Conservation (phyloP, 2,113 vertebrate species). For the Hypomesus transpacificus region DNA sequence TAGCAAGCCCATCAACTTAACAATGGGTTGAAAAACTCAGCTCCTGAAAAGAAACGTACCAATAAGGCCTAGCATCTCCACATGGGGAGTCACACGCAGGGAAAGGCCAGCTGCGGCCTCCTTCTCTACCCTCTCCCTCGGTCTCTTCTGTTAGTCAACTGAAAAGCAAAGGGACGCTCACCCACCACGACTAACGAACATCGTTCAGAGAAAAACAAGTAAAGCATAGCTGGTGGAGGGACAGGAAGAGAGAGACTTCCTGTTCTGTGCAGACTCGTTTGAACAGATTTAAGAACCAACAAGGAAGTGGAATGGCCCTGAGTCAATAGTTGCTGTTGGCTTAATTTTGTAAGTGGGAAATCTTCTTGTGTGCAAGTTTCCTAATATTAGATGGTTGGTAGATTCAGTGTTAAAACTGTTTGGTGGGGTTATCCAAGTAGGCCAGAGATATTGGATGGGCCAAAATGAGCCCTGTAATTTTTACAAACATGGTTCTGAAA, state of each 20-base stretch:
- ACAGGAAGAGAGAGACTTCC: slow-evolving; percentile 42
- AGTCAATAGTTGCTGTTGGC: slow-evolving; percentile 1
- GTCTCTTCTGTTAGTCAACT: slow-evolving; percentile 19
- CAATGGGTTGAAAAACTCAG: neutral
- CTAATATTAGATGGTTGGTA: too few species aligned
- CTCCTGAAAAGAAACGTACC: slow-evolving; percentile 7
- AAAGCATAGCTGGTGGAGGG: neutral
- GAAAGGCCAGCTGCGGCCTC: slow-evolving; percentile 12
- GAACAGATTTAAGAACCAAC: slow-evolving; percentile 15
- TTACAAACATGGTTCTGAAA: too few species aligned
- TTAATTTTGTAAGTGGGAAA: too few species aligned
- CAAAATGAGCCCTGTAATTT: too few species aligned
- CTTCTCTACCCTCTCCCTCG: slow-evolving; percentile 14
- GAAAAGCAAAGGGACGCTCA: neutral
- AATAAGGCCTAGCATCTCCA: slow-evolving; percentile 9
- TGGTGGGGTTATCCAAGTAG: too few species aligned
- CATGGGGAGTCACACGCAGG: slow-evolving; percentile 10
- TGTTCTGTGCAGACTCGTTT: slow-evolving; percentile 16
- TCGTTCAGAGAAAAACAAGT: slow-evolving; percentile 31
- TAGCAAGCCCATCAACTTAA: neutral
- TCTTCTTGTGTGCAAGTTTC: too few species aligned
- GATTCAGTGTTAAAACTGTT: too few species aligned
- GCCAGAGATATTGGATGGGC: too few species aligned
- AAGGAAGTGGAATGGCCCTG: slow-evolving; percentile 30
- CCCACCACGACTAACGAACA: neutral